phyloP scores from a whole-genome alignment of 1,140 invertebrate species.

The Aphis gossypii region DNA sequence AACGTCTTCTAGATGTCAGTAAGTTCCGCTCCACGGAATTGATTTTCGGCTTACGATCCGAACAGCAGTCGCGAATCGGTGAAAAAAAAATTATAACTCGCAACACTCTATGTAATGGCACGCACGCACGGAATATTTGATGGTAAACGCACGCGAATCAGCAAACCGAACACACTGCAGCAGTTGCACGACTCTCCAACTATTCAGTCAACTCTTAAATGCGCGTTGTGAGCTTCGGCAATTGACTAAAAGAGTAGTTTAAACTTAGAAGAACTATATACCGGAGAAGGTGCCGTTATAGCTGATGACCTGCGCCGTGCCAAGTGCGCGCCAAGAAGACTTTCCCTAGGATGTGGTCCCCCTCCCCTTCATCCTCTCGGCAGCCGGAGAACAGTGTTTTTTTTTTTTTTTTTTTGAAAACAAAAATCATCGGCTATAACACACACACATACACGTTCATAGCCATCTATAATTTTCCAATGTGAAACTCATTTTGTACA shows the following conservation, averaged over 20 bases:
- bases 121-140: neutral
- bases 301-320: constrained; percentile 55
- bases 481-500: constrained; percentile 19
- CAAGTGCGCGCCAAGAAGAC: constrained; percentile 56
- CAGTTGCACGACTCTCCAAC: neutral
- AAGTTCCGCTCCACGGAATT: neutral
- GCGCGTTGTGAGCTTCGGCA: constrained; percentile 39
- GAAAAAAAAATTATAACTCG: neutral
- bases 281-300: constrained; percentile 57
- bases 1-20: neutral
- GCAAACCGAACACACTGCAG: neutral
- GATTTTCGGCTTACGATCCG: neutral
- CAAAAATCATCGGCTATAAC: neutral
- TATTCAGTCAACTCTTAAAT: constrained; percentile 31
- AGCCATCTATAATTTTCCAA: constrained; percentile 12
- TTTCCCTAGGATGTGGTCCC: constrained; percentile 48
- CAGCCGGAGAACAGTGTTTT: neutral
- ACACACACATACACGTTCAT: neutral
- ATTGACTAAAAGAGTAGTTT: constrained; percentile 57
- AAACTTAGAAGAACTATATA: constrained; percentile 54
- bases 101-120: neutral
- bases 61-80: neutral
- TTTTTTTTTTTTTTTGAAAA: constrained; percentile 19
- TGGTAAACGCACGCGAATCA: neutral
- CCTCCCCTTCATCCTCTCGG: neutral